Evolutionary conservation across 2,113 vertebrate genomes (phyloP), one percentile per base, ranked within the genome.

Genomic region (Hydrochoerus hydrochaeris): DNA sequence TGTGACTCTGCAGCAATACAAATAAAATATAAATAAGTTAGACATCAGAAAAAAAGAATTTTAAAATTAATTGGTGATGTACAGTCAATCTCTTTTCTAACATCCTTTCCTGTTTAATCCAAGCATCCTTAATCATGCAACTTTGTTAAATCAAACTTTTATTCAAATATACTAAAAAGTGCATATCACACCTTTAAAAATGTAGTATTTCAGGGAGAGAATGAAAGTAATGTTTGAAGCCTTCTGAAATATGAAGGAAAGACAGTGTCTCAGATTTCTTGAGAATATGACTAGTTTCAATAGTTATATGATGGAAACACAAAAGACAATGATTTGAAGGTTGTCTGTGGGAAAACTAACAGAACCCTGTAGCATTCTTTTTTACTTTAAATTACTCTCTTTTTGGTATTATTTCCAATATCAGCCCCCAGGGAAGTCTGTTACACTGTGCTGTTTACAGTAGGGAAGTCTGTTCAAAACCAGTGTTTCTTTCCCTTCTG

Each of bases 321-420:
- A 65, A 54, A 85, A 93, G 49, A 52, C 28, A 93, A 80, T 90
- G 73, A 71, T 60, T 46, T 71, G 44, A 90, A 80, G 81, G 71
- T 46, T 44, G 44, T 81, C 44, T 62, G 67, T 52, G n/a, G 62
- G 44, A 71, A 93, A 90, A 85, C 4, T 85, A n/a, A 41, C 62
- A 85, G 81, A 54, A 90, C 71, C 63, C 83, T 81, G n/a, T 81
- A 41, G 38, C 67, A 63, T 90, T 77, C 41, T 93, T 46, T 83
- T n/a, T 83, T 17, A 32, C 7, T 65, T 38, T 32, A 38, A 83
- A 88, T 77, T 83, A 44, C 14, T 62, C 35, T 96, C 22, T 85
- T 85, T 93, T 24, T 71, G 28, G 16, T 41, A 75, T 80, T 93
- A 90, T 85, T 96, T 54, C 81, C 54, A 57, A 44, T 77, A 19